These are phyloP conservation scores for Drosophila neocordata DNA, from an alignment of 1,140 invertebrate genomes.

Conservation along the genomic window DNA sequence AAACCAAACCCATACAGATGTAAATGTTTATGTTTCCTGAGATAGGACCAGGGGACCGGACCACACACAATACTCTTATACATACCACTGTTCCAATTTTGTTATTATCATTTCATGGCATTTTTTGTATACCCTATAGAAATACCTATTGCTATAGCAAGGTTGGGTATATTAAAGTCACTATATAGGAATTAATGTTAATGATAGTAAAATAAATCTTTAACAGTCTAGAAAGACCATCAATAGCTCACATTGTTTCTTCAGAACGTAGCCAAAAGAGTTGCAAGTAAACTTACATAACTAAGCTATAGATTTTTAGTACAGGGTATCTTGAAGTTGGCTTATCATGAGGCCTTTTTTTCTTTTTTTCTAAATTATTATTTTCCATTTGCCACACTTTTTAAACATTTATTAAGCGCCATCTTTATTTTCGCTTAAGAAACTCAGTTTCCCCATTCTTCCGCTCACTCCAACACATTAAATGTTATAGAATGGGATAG, in stretches of 20 bases:
- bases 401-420: conserved; percentile 76
- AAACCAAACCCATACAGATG: conserved; percentile 61
- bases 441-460: conserved; percentile 12
- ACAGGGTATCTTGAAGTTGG: conserved; percentile 4
- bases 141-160: neutral
- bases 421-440: conserved; percentile 59
- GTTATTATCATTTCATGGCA: conserved; percentile 67
- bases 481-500: neutral
- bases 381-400: conserved; percentile 76
- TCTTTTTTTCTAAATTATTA: conserved; percentile 62
- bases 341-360: conserved; percentile 20
- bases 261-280: too few species aligned
- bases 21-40: conserved; percentile 75
- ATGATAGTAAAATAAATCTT: too few species aligned
- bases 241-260: too few species aligned
- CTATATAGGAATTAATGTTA: too few species aligned
- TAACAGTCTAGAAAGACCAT: too few species aligned
- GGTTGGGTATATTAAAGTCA: too few species aligned
- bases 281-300: too few species aligned
- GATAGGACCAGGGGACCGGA: conserved; percentile 23
- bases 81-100: conserved; percentile 60
- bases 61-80: conserved; percentile 3
- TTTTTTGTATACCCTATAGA: neutral
- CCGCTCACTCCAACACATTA: neutral
- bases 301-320: neutral